Conservation (phyloP, 2,888 invertebrate species). For the Nycteola revayana region DNA sequence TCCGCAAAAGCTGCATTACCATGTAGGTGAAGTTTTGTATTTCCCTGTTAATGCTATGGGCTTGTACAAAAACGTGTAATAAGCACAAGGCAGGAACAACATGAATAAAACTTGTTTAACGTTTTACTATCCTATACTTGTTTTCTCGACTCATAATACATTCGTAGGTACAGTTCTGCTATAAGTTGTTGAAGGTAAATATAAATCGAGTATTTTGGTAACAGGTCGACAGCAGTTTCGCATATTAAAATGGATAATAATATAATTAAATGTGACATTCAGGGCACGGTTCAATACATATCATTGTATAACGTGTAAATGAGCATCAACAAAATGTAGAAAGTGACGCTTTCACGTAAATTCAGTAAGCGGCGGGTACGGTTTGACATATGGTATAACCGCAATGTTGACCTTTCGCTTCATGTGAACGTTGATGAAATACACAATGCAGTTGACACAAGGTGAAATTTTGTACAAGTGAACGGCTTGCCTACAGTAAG, state of each 20-base stretch:
- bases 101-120: constrained; percentile 17
- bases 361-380: constrained; percentile 21
- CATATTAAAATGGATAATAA: no score
- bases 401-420: constrained; percentile 48
- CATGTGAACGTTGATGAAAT: constrained; percentile 51
- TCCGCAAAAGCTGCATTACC: no score
- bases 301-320: constrained; percentile 17
- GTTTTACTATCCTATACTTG: constrained; percentile 5
- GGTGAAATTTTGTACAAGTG: constrained; percentile 71
- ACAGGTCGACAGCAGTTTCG: no score
- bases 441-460: constrained; percentile 61
- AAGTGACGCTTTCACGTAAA: constrained; percentile 35
- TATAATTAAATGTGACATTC: constrained; percentile 9
- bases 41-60: no score
- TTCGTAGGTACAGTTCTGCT: no score
- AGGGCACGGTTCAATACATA: constrained; percentile 21
- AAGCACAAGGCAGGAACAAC: constrained; percentile 15
- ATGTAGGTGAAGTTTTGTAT: no score
- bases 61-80: constrained; percentile 3
- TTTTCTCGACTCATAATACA: no score
- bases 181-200: no score
- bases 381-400: constrained; percentile 39
- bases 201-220: no score
- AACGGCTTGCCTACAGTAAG: constrained; percentile 59
- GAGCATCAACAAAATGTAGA: constrained; percentile 28